Percentiles rank a stretch among this genome's conserved stretches.
These are phyloP conservation scores for Syngnathus rostellatus DNA, from an alignment of 2,797 vertebrate species.

Conservation along the genomic window DNA sequence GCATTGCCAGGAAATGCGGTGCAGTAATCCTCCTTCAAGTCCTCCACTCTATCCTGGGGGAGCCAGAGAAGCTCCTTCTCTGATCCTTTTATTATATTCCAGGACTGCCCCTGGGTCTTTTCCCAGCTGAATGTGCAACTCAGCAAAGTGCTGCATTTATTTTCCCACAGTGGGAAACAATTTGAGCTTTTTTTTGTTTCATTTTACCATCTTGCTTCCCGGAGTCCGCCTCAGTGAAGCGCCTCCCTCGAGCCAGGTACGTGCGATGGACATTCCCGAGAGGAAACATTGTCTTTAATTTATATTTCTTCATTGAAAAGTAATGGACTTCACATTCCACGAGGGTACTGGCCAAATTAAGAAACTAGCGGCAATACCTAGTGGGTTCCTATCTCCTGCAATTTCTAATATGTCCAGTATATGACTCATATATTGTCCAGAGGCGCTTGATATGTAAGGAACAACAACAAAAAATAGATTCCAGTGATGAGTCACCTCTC, in stretches of 20 bases:
- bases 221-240: not conserved
- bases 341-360: not conserved
- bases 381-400: not conserved
- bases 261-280: not conserved
- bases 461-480: not conserved
- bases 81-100: slow-evolving; percentile 14
- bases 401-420: not conserved
- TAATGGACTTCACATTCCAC: not conserved
- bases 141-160: slow-evolving; percentile 8
- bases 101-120: slow-evolving; percentile 13
- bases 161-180: not conserved
- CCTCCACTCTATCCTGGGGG: not conserved
- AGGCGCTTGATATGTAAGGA: not conserved
- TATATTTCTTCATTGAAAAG: not conserved
- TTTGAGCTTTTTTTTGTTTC: slow-evolving; percentile 2
- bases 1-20: not conserved
- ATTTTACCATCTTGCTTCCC: slow-evolving; percentile 2
- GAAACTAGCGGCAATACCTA: not conserved
- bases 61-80: slow-evolving; percentile 8
- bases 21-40: not conserved
- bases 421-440: slow-evolving; percentile 1
- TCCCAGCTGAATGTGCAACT: slow-evolving; percentile 10
- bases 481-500: not conserved
- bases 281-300: not conserved
- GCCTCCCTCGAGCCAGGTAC: not conserved